Base-by-base conservation (phyloP, 1,140 invertebrate species). In the Dreissena polymorpha region DNA sequence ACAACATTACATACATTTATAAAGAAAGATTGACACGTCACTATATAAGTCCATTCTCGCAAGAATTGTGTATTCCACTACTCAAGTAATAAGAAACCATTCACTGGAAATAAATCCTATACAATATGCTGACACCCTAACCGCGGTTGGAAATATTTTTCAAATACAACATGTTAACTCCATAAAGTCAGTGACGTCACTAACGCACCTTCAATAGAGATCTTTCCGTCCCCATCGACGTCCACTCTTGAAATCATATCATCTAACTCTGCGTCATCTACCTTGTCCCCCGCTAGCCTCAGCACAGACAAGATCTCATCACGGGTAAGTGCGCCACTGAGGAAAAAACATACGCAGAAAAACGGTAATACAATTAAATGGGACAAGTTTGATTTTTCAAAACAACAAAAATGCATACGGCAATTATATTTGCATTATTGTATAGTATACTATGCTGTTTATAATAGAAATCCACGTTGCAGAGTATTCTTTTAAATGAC, bases 181-280 rank as follows among this genome's bases (percentile, higher is more conserved):
- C 14, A 27, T n/a, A 67, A 67, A 2, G 29, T 67, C 23, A 23
- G 16, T 8, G 13, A 39, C 8, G 39, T 39, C 29, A 67, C 63
- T 50, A 16, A 51, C 16, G 64, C 70, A 80, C 78, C 78, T 71
- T 72, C 69, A 27, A 72, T 72, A 3, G 68, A 71, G n/a, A 80
- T 80, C n/a, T 70, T 80, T 0, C 78, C 78, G n/a, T 80, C 69
- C 0, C 78, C 78, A 21, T 80, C 68, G 0, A 27, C 53, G n/a
- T 80, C 78, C 18, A 72, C 69, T 51, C 23, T 63, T 50, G 50
- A 49, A 10, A 80, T 12, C 68, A 80, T 80, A 0, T 63, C 16
- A 7, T 72, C 51, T 16, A 80, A 18, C 25, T 80, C 78, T 21
- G 27, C 68, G 23, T 80, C 78, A 25, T 57, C 51, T 5, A 80